A percentile compares a stretch with the other conserved stretches of the same genome.
Conservation (phyloP, 1,140 invertebrate genomes). For the Heliconius nattereri region DNA sequence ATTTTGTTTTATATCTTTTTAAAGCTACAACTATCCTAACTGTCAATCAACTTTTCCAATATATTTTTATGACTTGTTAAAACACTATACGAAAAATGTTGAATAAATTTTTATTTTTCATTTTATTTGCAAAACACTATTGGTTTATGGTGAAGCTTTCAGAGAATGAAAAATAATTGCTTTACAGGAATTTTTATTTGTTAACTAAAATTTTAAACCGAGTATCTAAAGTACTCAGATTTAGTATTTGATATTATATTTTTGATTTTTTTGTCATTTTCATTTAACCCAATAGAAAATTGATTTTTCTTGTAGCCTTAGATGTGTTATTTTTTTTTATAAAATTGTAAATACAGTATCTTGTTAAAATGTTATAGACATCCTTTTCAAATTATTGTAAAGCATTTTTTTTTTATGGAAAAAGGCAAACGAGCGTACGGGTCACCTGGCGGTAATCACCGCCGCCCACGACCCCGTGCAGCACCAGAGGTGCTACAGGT, state of each 20-base stretch:
- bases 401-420: too few species aligned
- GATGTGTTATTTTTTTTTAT: background rate
- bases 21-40: background rate
- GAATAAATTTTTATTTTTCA: slow-evolving; percentile 7
- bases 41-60: slow-evolving; percentile 13
- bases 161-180: background rate
- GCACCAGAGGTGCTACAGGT: too few species aligned
- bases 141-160: slow-evolving; percentile 10
- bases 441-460: too few species aligned
- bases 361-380: background rate
- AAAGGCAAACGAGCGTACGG: too few species aligned
- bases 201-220: background rate
- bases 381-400: too few species aligned
- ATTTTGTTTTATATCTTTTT: background rate
- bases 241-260: background rate
- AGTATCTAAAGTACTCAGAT: background rate
- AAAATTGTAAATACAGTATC: background rate
- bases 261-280: background rate
- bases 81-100: slow-evolving; percentile 6
- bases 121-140: slow-evolving; percentile 16
- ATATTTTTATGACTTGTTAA: slow-evolving; percentile 9
- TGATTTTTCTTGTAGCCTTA: background rate
- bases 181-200: slow-evolving; percentile 13
- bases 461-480: too few species aligned
- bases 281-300: background rate